phyloP scores from a whole-genome alignment of 2,113 vertebrate genomes.

The Damaliscus lunatus region DNA sequence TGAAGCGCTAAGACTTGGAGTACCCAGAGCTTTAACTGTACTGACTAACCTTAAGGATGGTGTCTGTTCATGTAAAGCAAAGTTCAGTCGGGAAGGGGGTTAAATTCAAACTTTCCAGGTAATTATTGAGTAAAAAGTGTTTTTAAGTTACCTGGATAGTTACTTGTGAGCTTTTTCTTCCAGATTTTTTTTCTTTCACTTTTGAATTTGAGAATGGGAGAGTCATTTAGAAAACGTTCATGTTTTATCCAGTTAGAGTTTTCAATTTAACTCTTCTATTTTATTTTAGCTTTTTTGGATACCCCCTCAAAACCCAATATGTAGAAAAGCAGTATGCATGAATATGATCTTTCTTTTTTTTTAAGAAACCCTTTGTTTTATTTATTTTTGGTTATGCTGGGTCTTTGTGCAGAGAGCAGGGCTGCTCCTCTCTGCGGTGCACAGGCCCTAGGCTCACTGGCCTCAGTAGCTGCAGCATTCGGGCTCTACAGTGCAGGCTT shows the following conservation, averaged over 20 bases:
- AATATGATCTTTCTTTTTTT: background rate
- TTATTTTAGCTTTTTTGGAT: background rate
- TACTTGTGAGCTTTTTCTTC: background rate
- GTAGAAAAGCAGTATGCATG: background rate
- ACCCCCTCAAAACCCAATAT: background rate
- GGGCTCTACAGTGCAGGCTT: background rate
- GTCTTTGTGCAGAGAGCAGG: background rate
- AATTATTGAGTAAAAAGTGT: background rate
- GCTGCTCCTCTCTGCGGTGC: fast-evolving
- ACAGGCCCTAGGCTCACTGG: background rate
- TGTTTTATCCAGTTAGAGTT: background rate
- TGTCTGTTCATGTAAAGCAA: background rate
- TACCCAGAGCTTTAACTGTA: background rate
- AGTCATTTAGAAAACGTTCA: background rate
- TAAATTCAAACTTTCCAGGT: background rate
- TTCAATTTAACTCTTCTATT: background rate
- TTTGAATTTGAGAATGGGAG: background rate
- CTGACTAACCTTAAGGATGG: background rate
- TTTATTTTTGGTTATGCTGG: background rate
- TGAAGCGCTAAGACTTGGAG: background rate
- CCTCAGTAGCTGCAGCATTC: background rate
- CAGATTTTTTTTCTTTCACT: background rate
- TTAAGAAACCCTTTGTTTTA: background rate
- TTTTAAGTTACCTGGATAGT: background rate
- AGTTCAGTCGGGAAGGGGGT: background rate